Conservation (phyloP, 2,797 vertebrate genomes). For the Tauraco hartlaubi region DNA sequence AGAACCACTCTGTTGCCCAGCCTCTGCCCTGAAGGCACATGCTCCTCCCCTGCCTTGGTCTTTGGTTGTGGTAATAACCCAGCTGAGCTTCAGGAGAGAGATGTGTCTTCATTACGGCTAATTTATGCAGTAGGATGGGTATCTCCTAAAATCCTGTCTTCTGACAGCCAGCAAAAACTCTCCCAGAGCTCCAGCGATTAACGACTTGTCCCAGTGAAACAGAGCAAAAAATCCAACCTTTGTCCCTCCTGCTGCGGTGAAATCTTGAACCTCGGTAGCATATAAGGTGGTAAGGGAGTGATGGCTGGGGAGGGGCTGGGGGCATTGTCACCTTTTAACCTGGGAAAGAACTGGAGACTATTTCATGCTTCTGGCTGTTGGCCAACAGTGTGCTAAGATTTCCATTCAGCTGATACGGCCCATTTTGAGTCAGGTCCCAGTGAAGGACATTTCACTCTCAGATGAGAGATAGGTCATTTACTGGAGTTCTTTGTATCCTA, state of each 20-base stretch:
- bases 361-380: not conserved
- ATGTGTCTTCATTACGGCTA: not conserved
- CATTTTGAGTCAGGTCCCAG: not conserved
- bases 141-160: not conserved
- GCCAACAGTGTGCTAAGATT: not conserved
- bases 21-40: not conserved
- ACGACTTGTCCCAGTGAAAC: not conserved
- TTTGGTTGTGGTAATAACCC: not conserved
- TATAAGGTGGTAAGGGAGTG: not conserved
- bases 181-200: not conserved
- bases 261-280: not conserved
- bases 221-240: not conserved
- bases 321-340: accelerated
- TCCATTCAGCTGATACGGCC: not conserved
- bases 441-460: not conserved
- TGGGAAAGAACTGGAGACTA: not conserved
- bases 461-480: not conserved
- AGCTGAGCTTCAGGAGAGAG: not conserved
- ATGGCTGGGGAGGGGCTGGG: not conserved
- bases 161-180: not conserved
- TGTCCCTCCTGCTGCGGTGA: not conserved
- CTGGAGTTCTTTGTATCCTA: not conserved
- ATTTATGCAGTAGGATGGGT: not conserved
- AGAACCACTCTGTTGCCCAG: not conserved
- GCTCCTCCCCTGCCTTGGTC: not conserved